phyloP scores from a whole-genome alignment of 1,140 invertebrate genomes.

The Trichoplusia ni region DNA sequence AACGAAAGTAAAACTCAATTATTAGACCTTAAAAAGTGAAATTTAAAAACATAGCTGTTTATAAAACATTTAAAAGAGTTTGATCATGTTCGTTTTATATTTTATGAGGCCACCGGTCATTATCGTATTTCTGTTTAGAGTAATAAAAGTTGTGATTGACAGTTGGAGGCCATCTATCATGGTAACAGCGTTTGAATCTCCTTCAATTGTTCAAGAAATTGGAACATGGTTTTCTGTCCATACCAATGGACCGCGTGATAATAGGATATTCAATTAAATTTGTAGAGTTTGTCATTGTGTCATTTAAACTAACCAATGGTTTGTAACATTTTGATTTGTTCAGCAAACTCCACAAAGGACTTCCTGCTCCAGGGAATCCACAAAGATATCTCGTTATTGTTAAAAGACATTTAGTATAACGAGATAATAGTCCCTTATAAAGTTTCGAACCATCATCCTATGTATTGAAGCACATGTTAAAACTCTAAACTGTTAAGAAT shows the following conservation, averaged over 20 bases:
- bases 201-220: conserved; percentile 22
- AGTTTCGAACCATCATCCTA: too few species aligned
- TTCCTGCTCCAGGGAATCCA: too few species aligned
- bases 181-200: conserved; percentile 29
- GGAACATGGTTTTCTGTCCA: conserved; percentile 16
- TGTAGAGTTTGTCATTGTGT: background rate
- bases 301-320: too few species aligned
- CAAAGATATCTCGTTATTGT: too few species aligned
- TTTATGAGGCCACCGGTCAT: conserved; percentile 31
- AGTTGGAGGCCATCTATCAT: conserved; percentile 30
- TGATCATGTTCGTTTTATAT: conserved; percentile 17
- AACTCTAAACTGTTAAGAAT: conserved; percentile 2
- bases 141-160: conserved; percentile 35
- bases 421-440: too few species aligned
- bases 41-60: conserved; percentile 23
- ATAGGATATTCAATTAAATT: background rate
- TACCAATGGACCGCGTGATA: too few species aligned
- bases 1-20: too few species aligned
- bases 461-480: too few species aligned
- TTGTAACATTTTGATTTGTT: too few species aligned
- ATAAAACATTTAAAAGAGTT: conserved; percentile 5
- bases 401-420: too few species aligned
- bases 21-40: too few species aligned
- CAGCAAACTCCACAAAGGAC: too few species aligned
- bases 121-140: conserved; percentile 32